A percentile compares a stretch with the other conserved stretches of the same genome.
These are phyloP conservation scores for Cloeon dipterum DNA, from an alignment of 2,888 invertebrate species.

Conservation along the genomic window DNA sequence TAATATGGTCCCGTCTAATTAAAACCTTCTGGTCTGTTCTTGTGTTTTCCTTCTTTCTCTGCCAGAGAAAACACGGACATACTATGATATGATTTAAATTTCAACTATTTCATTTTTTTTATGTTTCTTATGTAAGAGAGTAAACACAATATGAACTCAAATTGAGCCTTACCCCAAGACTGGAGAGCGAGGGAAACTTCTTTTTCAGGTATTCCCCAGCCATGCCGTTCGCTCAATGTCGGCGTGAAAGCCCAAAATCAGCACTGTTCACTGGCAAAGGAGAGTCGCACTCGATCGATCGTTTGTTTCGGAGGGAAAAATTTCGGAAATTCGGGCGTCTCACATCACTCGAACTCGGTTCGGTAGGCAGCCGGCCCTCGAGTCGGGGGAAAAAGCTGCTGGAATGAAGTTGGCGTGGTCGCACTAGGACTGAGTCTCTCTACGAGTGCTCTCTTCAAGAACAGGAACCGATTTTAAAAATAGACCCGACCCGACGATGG, in stretches of 20 bases:
- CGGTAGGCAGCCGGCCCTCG: background rate
- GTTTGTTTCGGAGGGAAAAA: background rate
- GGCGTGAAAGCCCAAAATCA: no score
- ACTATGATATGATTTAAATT: no score
- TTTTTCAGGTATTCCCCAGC: constrained; percentile 13
- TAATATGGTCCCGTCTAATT: no score
- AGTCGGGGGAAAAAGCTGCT: background rate
- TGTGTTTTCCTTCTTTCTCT: no score
- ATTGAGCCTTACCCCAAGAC: constrained; percentile 14
- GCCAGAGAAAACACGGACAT: no score
- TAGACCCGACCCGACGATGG: background rate
- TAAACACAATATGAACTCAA: no score
- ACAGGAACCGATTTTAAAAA: constrained; percentile 1
- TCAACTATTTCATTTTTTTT: no score
- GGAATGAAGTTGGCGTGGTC: background rate
- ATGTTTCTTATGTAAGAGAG: no score
- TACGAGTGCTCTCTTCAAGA: background rate
- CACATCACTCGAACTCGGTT: background rate
- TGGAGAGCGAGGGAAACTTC: constrained; percentile 13
- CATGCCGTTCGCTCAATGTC: no score
- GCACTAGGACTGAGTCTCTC: background rate
- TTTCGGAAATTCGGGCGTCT: background rate
- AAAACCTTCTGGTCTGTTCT: no score
- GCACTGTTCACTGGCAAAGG: background rate
- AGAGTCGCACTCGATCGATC: background rate